phyloP scores from a whole-genome alignment of 2,113 vertebrate species.

The Leptobrachium ailaonicum region DNA sequence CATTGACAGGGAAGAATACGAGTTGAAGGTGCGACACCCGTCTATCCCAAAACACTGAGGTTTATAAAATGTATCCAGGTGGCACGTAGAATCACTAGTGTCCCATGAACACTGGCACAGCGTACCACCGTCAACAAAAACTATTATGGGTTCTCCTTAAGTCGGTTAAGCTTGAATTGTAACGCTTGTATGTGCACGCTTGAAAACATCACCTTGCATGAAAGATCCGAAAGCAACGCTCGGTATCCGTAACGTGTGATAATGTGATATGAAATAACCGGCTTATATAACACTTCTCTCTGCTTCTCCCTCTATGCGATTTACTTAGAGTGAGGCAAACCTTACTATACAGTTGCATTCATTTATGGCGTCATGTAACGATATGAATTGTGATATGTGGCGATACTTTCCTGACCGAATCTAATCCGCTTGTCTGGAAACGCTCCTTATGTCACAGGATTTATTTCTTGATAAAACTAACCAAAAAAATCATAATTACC shows the following conservation, averaged over 20 bases:
- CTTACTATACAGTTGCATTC: constrained; percentile 46
- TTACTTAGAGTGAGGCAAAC: constrained; percentile 40
- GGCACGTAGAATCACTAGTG: background rate
- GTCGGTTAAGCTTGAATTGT: background rate
- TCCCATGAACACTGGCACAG: background rate
- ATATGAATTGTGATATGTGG: background rate
- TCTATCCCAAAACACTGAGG: constrained; percentile 27
- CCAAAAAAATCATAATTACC: no score
- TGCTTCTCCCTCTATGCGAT: constrained; percentile 29
- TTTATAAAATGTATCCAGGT: background rate
- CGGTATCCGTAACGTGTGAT: constrained; percentile 21
- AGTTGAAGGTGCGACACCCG: constrained; percentile 83
- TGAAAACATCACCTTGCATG: constrained; percentile 36
- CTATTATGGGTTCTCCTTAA: background rate
- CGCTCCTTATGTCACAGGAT: no score
- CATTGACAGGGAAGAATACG: constrained; percentile 91
- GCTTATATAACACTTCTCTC: constrained; percentile 34
- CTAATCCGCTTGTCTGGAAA: no score
- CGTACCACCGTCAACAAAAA: background rate
- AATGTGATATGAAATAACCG: background rate
- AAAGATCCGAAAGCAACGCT: constrained; percentile 21
- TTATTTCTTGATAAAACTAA: no score
- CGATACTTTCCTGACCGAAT: background rate
- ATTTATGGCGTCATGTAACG: constrained; percentile 19
- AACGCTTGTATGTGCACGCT: constrained; percentile 21